Evolutionary conservation across 2,797 vertebrate genomes (phyloP).

Genomic region (Eleutherodactylus coqui): DNA sequence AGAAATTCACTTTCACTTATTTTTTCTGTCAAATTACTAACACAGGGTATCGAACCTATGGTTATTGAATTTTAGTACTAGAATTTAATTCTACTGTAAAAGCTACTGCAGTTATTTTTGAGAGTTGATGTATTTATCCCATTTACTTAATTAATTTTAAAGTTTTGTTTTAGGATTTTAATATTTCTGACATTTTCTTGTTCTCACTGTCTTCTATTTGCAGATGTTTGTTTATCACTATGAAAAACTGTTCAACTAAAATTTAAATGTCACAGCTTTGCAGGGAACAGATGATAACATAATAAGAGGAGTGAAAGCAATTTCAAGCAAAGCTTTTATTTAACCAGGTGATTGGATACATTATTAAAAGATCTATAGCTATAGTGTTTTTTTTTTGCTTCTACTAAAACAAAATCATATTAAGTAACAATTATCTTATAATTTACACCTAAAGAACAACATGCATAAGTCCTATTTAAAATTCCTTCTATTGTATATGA

Average conservation of each 20-base stretch:
- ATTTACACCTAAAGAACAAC: not conserved
- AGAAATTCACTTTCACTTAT: no score
- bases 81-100: not conserved
- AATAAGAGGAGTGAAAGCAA: conserved; percentile 37
- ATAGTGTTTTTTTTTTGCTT: not conserved
- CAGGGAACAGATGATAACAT: conserved; percentile 40
- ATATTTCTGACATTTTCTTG: conserved; percentile 36
- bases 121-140: not conserved
- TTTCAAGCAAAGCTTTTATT: conserved; percentile 1
- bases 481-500: not conserved
- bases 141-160: not conserved
- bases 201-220: not conserved
- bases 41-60: no score
- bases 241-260: conserved; percentile 25
- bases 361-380: conserved; percentile 10
- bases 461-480: not conserved
- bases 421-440: not conserved
- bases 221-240: conserved; percentile 47
- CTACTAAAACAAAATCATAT: not conserved
- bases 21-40: no score
- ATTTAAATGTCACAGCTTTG: conserved; percentile 48
- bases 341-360: conserved; percentile 11
- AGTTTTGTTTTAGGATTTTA: not conserved
- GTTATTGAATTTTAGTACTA: not conserved
- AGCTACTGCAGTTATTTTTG: not conserved